Evolutionary conservation across 2,797 vertebrate genomes (phyloP), one percentile per base, ranked within the genome.

Genomic region (Champsocephalus esox): DNA sequence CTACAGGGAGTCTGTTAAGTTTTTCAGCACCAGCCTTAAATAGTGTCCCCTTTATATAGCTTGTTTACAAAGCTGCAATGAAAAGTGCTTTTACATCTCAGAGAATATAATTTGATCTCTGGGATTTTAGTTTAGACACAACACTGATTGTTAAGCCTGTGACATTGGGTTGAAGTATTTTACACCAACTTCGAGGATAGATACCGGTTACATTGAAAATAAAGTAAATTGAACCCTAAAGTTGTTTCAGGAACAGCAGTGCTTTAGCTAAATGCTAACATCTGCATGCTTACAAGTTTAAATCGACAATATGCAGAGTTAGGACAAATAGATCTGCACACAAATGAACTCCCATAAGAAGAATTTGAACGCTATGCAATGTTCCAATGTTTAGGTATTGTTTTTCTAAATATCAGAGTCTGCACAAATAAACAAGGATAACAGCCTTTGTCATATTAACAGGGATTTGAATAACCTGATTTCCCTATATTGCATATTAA

Each of bases 1-100:
- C 87, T 49, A 16, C 79, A 66, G 86, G 84, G 84, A 79, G 64
- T 83, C 80, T 80, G 38, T 77, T 68, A 86, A 48, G 70, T 72
- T 55, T 70, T 77, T 87, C 80, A 89, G 56, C 44, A 64, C 65
- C 75, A 21, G 38, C 44, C 56, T 77, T 46, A 83, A 86, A 85
- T 60, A 80, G 51, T 71, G 71, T 73, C 82, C 51, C 49, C 17
- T 76, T 77, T 77, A 70, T 86, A 80, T 65, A 38, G 44, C 24
- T 43, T 1, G 13, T 81, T 69, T 72, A 56, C 61, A 80, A 79
- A 66, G 56, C 74, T 70, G 21, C 56, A 71, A 66, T 41, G 48
- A 69, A 69, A 80, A 51, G 62, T 51, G 21, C 44, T 69, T 79
- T 43, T 67, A 55, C 2, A 2, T 73, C 50, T 60, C 28, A 17